Percentiles rank a stretch among this genome's conserved stretches.
These are phyloP conservation scores for Coptodon rendalli DNA, from an alignment of 2,113 vertebrate species.

Conservation along the genomic window DNA sequence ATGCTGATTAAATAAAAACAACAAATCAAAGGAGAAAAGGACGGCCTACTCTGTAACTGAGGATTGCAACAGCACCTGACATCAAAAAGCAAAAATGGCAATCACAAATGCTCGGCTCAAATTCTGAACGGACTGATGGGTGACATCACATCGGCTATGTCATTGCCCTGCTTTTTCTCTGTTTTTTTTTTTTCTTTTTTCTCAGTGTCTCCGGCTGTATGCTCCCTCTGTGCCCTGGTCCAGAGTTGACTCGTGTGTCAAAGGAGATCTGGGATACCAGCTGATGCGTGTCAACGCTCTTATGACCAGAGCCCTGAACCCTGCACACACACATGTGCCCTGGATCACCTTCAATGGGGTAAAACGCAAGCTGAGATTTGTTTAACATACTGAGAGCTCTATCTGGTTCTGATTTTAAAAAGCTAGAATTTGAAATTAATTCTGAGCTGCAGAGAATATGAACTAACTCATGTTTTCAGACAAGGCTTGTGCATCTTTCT, in stretches of 20 bases:
- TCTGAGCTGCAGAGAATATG: neutral
- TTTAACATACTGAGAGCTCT: neutral
- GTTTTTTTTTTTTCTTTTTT: neutral
- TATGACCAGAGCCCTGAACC: constrained; percentile 70
- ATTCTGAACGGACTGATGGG: neutral
- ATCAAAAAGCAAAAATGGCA: neutral
- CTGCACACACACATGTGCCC: constrained; percentile 77
- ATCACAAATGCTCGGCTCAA: neutral
- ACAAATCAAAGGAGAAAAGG: neutral
- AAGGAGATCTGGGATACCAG: constrained; percentile 58
- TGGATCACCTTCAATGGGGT: constrained; percentile 87
- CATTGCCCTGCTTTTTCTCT: neutral
- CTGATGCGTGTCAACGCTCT: constrained; percentile 80
- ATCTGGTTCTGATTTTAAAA: neutral
- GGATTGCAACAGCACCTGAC: neutral
- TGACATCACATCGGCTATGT: neutral
- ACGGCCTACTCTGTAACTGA: fast-evolving
- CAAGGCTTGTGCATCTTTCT: neutral
- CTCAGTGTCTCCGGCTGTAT: constrained; percentile 80
- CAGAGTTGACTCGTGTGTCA: constrained; percentile 65
- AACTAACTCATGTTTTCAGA: neutral
- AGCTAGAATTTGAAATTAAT: neutral
- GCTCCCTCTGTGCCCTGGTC: constrained; percentile 52
- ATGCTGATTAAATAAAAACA: neutral
- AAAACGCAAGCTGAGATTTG: neutral